These are phyloP conservation scores for Megaceryle alcyon DNA, from an alignment of 2,797 vertebrate genomes.

Conservation along the genomic window DNA sequence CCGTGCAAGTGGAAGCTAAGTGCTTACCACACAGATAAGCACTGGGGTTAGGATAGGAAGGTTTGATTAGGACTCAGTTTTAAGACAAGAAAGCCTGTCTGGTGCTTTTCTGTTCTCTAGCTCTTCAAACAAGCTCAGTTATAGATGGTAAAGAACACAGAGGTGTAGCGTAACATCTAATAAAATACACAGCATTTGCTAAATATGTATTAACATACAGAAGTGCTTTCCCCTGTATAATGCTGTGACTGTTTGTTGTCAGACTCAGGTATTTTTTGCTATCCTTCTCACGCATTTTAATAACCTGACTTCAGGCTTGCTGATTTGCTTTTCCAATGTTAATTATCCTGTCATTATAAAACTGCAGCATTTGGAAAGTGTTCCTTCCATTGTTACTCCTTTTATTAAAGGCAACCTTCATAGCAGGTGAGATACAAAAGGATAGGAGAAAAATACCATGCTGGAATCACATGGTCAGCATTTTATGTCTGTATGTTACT, in stretches of 20 bases:
- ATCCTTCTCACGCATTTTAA: background rate
- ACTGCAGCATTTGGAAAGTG: background rate
- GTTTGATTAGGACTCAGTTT: background rate
- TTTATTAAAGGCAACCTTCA: background rate
- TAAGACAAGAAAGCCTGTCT: background rate
- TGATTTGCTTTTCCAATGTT: background rate
- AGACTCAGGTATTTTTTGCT: background rate
- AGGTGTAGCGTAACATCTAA: background rate
- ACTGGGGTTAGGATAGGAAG: background rate
- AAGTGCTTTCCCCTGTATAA: background rate
- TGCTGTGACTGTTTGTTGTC: background rate
- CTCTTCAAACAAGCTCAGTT: background rate
- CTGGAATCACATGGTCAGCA: background rate
- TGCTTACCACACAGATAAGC: background rate
- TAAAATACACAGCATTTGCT: background rate
- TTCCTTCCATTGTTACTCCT: background rate
- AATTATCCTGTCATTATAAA: background rate
- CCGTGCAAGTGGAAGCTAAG: background rate
- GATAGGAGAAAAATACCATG: background rate
- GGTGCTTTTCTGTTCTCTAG: background rate
- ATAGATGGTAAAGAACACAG: background rate
- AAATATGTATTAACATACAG: background rate
- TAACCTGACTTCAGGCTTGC: background rate
- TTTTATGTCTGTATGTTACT: background rate
- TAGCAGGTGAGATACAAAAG: background rate